Percentiles rank a stretch among this genome's conserved stretches.
These are phyloP conservation scores for Julus scandinavius DNA, from an alignment of 2,888 invertebrate genomes.

Conservation along the genomic window DNA sequence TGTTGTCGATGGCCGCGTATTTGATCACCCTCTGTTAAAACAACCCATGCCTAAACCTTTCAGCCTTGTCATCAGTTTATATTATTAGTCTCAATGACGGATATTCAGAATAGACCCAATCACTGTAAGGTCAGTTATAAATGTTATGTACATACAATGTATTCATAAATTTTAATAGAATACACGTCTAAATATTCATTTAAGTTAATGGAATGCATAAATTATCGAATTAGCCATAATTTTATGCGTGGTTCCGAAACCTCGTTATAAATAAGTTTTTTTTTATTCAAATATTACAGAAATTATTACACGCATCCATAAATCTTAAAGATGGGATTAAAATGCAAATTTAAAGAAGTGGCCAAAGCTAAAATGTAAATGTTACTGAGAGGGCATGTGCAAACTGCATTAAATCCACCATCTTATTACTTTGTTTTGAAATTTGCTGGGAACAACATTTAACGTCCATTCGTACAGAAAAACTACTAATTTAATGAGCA, in stretches of 20 bases:
- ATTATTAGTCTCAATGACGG: no score
- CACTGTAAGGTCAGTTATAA: no score
- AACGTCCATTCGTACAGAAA: not conserved
- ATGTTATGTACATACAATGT: no score
- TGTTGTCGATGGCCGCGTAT: no score
- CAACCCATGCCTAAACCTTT: no score
- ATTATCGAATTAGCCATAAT: no score
- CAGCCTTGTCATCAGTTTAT: no score
- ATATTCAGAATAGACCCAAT: no score
- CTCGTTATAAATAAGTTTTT: not conserved
- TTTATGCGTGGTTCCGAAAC: not conserved
- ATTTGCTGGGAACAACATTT: not conserved
- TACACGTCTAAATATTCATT: no score
- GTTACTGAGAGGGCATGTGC: not conserved
- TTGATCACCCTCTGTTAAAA: no score
- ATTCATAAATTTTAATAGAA: no score
- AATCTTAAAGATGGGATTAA: not conserved
- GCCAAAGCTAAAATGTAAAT: not conserved
- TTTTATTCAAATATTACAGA: not conserved
- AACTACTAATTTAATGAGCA: not conserved
- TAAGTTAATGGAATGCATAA: no score
- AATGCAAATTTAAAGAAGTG: not conserved
- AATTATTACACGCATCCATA: not conserved
- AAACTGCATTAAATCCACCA: not conserved
- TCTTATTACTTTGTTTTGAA: not conserved